A percentile compares a stretch with the other conserved stretches of the same genome.
Conservation (phyloP, 2,888 invertebrate genomes). For the Nysson spinosus region DNA sequence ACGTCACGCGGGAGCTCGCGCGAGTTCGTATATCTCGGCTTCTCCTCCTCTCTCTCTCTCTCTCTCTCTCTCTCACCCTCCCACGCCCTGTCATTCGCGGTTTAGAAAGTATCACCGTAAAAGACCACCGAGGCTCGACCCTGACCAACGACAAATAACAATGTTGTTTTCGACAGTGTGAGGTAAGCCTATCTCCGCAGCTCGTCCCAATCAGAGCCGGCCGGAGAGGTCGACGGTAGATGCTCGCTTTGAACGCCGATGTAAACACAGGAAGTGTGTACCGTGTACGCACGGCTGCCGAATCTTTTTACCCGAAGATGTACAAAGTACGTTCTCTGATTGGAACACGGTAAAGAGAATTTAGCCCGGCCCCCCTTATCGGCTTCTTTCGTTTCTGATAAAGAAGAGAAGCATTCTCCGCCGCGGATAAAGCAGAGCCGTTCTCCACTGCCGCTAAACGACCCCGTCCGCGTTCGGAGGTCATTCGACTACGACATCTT, state of each 20-base stretch:
- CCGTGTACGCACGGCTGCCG: neutral
- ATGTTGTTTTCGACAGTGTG: slow-evolving; percentile 30
- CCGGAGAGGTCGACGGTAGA: slow-evolving; percentile 22
- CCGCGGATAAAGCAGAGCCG: slow-evolving; percentile 19
- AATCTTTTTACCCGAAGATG: too few species aligned
- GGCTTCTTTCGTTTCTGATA: slow-evolving; percentile 9
- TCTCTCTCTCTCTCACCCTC: slow-evolving; percentile 9
- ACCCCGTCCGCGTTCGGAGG: too few species aligned
- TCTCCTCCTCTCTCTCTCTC: slow-evolving; percentile 18
- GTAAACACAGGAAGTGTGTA: slow-evolving; percentile 18
- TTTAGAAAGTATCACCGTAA: slow-evolving; percentile 8
- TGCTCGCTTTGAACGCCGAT: slow-evolving; percentile 8
- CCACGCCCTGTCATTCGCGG: neutral
- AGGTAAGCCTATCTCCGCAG: slow-evolving; percentile 18
- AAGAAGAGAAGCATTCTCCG: slow-evolving; percentile 2
- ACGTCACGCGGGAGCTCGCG: slow-evolving; percentile 31
- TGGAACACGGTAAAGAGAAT: too few species aligned
- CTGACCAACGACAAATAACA: slow-evolving; percentile 38
- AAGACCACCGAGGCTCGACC: slow-evolving; percentile 28
- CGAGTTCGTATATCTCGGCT: slow-evolving; percentile 12
- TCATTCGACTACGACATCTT: too few species aligned
- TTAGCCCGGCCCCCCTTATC: too few species aligned
- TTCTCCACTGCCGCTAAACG: too few species aligned
- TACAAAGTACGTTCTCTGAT: too few species aligned
- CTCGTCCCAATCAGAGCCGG: slow-evolving; percentile 7